phyloP scores from a whole-genome alignment of 2,888 invertebrate species.

The Leptopilina syphax region DNA sequence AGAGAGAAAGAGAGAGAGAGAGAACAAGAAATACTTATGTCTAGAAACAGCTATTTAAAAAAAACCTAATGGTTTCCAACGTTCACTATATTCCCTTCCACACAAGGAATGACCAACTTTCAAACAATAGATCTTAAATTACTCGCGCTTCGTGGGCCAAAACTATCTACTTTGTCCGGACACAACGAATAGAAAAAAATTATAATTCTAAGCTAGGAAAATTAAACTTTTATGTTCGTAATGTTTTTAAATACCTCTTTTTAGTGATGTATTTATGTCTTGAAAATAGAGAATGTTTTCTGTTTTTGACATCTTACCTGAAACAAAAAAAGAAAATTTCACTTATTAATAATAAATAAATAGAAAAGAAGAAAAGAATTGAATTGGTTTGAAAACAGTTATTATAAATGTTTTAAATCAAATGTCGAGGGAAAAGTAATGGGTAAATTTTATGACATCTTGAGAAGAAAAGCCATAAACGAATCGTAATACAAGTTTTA shows the following conservation, averaged over 20 bases:
- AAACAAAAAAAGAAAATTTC: background rate
- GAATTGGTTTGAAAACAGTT: conserved; percentile 18
- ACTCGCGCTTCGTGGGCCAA: too few relatives aligned
- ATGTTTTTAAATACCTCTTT: too few relatives aligned
- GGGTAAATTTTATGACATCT: conserved; percentile 62
- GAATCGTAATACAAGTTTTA: conserved; percentile 64
- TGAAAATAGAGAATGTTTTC: too few relatives aligned
- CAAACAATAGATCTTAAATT: conserved; percentile 2
- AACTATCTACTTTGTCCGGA: too few relatives aligned
- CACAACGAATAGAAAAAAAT: too few relatives aligned
- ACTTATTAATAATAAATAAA: background rate
- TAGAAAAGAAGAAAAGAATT: background rate
- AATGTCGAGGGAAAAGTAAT: conserved; percentile 53
- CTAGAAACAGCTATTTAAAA: conserved; percentile 2
- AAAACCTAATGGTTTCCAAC: conserved; percentile 7
- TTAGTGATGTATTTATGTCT: too few relatives aligned
- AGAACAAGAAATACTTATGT: background rate
- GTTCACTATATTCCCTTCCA: too few relatives aligned
- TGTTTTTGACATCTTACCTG: background rate
- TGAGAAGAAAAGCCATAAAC: conserved; percentile 64
- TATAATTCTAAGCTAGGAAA: too few relatives aligned
- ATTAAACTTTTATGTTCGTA: too few relatives aligned
- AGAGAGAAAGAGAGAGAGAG: background rate
- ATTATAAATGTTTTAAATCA: conserved; percentile 51
- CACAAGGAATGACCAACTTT: background rate